Conservation (phyloP, 1,140 invertebrate genomes). For the Polyergus mexicanus region DNA sequence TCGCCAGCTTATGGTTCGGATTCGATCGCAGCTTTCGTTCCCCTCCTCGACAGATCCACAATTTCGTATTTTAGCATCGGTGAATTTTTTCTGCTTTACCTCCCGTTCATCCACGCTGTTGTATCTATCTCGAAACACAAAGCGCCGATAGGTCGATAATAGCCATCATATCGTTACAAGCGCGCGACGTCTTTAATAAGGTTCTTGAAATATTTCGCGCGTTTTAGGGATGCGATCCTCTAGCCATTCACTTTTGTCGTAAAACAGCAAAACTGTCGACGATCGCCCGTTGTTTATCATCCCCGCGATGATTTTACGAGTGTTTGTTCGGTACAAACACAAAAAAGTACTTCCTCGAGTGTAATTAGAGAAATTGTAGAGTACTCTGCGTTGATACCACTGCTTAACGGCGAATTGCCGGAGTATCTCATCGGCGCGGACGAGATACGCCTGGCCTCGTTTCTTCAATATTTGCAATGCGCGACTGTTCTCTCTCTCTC, state of each 20-base stretch:
- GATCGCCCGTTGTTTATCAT: constrained; percentile 19
- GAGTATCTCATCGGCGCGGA: constrained; percentile 12
- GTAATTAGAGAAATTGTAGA: constrained; percentile 69
- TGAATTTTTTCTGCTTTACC: background rate
- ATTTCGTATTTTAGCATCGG: background rate
- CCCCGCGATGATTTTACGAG: constrained; percentile 24
- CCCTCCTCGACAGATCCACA: too few relatives aligned
- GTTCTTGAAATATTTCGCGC: background rate
- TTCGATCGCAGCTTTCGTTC: constrained; percentile 13
- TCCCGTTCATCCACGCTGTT: background rate
- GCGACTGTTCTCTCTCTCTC: background rate
- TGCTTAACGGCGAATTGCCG: constrained; percentile 4
- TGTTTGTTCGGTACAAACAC: constrained; percentile 25
- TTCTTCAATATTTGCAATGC: constrained; percentile 53
- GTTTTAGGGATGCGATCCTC: background rate
- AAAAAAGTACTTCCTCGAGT: background rate
- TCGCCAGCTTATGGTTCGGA: constrained; percentile 23
- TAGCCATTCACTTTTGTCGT: background rate
- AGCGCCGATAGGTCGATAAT: background rate
- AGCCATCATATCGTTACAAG: background rate
- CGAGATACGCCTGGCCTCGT: constrained; percentile 25
- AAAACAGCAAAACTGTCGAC: constrained; percentile 5
- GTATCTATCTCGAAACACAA: background rate
- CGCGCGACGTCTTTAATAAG: constrained; percentile 21
- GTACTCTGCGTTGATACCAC: too few relatives aligned